Percentiles rank a stretch among this genome's conserved stretches.
Evolutionary conservation across 2,113 vertebrate species (phyloP).

Genomic region (cattle (Bos taurus)): ARS-UCD2.0 NC_037349.1:55291501-55292000

Average conservation of each 20-base stretch:
- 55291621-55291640: slow-evolving; percentile 96
- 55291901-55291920: background rate
- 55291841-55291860: background rate
- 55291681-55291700: slow-evolving; percentile 95
- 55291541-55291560: slow-evolving; percentile 96
- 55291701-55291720: slow-evolving; percentile 93
- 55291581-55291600: slow-evolving; percentile 87
- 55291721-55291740: slow-evolving; percentile 59
- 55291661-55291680: slow-evolving; percentile 95
- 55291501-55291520: slow-evolving; percentile 94
- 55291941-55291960: background rate
- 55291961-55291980: background rate
- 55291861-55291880: background rate
- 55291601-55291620: slow-evolving; percentile 85
- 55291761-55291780: background rate
- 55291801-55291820: background rate
- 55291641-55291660: slow-evolving; percentile 97
- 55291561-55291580: slow-evolving; percentile 94
- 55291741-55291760: background rate
- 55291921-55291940: background rate
- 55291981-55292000: background rate
- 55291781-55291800: background rate
- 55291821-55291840: background rate
- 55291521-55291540: slow-evolving; percentile 94
- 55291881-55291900: background rate